Evolutionary conservation across 2,888 invertebrate species (phyloP), one percentile per base, ranked within the genome.

Genomic region (Tenthredo notha): DNA sequence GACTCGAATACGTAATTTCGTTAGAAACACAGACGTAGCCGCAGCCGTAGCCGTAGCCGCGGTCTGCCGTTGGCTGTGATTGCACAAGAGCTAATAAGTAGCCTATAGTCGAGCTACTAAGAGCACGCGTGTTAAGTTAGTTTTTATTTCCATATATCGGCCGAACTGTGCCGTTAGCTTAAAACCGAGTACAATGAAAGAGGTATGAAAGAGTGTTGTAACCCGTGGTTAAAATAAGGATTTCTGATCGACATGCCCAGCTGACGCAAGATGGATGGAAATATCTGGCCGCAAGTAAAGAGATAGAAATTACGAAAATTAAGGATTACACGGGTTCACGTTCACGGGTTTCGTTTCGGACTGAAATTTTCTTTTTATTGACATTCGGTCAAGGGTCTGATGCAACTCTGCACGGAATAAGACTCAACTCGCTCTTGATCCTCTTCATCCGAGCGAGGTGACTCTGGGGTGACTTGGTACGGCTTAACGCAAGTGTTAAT

Each of bases 401-500:
- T 61, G 80, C 21, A 80, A 61, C 80, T 50, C 77, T 29, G 29
- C 12, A 80, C 37, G 25, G 12, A 77, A 77, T 54, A 29, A 50
- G 29, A 50, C 77, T 15, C 18, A 12, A 29, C 43, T 74, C 74
- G 37, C 10, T 80, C 40, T 40, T 80, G 21, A 61, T 80, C 58
- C 80, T 58, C 58, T 77, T 77, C 67, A 67, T 67, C 67, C 40
- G 80, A 40, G 80, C 37, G 15, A 21, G 33, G 37, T 33, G 37
- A 40, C 67, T 65, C 25, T 67, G 83, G 83, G 83, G 70, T 70
- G 83, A 83, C 83, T 83, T 61, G 85, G 85, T 84, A 85, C 86
- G 86, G 86, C 87, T 87, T 85, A 87, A 85, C 89, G 89, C 90
- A 87, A 90, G 91, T 91, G 92, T 92, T 92, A 92, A 92, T 90